Evolutionary conservation across 2,113 vertebrate genomes (phyloP).

Genomic region (Otis tarda): DNA sequence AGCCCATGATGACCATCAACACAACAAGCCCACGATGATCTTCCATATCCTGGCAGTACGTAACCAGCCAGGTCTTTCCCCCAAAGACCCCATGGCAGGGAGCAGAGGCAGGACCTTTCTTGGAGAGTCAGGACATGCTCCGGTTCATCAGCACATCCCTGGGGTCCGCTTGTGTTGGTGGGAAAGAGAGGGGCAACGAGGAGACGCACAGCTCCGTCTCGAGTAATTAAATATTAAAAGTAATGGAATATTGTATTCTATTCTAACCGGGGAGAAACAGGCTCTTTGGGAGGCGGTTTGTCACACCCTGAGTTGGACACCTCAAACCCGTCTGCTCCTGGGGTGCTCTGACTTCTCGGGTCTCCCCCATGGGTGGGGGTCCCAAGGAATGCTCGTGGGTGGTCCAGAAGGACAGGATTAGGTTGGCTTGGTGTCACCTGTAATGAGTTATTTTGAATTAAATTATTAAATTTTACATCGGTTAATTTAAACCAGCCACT

Average conservation of each 20-base stretch:
- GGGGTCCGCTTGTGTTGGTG: fast-evolving
- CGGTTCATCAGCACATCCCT: background rate
- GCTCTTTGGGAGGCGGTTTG: background rate
- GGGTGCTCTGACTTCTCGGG: fast-evolving
- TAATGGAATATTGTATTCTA: background rate
- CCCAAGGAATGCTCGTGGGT: too few species aligned
- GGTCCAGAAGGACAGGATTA: background rate
- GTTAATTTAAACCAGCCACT: background rate
- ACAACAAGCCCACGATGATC: background rate
- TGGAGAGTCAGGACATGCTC: fast-evolving
- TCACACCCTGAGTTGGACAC: background rate
- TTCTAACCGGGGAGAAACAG: background rate
- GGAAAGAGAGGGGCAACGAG: background rate
- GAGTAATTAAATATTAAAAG: background rate
- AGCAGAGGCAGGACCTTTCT: background rate
- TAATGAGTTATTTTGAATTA: background rate
- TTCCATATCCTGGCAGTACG: fast-evolving
- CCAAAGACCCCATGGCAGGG: background rate
- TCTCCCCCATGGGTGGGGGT: background rate
- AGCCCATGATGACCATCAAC: background rate
- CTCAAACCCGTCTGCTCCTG: background rate
- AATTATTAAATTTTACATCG: background rate
- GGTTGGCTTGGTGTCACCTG: background rate
- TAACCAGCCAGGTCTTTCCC: background rate
- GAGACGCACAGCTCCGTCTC: fast-evolving